Conservation (phyloP, 1,140 invertebrate genomes). For the Telenomus remus region DNA sequence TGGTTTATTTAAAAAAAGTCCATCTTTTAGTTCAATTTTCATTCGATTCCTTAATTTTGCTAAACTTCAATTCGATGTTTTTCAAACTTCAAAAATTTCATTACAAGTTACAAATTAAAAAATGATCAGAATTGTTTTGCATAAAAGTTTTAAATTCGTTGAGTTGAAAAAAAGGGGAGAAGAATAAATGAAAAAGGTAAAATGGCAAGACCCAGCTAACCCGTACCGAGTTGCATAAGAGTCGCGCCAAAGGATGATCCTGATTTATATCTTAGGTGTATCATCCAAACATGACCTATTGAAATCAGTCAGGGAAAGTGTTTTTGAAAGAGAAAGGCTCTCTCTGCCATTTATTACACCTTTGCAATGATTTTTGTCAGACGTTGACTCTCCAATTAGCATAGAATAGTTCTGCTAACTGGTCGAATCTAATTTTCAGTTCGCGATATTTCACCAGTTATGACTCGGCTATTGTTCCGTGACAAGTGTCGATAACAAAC, state of each 20-base stretch:
- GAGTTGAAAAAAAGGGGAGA: too few relatives aligned
- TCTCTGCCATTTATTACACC: constrained; percentile 45
- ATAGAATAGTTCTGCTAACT: constrained; percentile 21
- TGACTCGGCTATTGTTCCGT: neutral
- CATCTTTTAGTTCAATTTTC: neutral
- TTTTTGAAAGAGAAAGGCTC: constrained; percentile 66
- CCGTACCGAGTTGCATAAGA: constrained; percentile 6
- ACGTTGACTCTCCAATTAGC: constrained; percentile 3
- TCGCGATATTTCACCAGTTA: constrained; percentile 10
- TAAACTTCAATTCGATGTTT: too few relatives aligned
- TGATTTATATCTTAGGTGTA: constrained; percentile 20
- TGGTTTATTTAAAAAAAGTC: constrained; percentile 33
- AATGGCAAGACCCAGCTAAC: neutral
- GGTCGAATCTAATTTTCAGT: constrained; percentile 24
- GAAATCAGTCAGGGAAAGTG: constrained; percentile 60
- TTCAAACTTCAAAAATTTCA: too few relatives aligned
- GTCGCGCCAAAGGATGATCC: constrained; percentile 16
- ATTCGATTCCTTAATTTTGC: too few relatives aligned
- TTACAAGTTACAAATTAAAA: too few relatives aligned
- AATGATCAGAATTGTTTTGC: too few relatives aligned
- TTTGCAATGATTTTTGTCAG: constrained; percentile 39
- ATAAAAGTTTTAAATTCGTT: too few relatives aligned
- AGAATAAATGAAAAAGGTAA: neutral
- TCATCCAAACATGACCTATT: constrained; percentile 18
- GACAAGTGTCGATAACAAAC: constrained; percentile 18